Base-by-base conservation (phyloP, 2,113 vertebrate species). In the Antigone vipio region DNA sequence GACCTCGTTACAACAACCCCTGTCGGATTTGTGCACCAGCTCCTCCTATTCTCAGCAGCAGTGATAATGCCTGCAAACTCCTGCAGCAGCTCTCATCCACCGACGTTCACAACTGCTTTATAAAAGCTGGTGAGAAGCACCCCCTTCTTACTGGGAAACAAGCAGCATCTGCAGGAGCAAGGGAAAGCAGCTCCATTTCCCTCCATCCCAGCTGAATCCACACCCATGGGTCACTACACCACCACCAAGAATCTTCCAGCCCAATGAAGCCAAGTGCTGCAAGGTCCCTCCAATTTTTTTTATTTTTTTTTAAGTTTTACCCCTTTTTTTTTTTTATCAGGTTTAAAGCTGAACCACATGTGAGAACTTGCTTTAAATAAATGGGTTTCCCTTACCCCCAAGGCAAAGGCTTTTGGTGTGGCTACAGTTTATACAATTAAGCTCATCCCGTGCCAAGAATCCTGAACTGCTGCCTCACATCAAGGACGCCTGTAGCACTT, bases 391-490 rank as follows among this genome's bases (percentile, higher is more conserved):
- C 80, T 85, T 56, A 29, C 10, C 45, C 42, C 27, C 20, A 62
- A 52, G 59, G 71, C 83, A 78, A 73, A 92, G 34, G 71, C 47
- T 92, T 92, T 95, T 93, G 92, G 81, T 93, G 80, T 64, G 62
- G 73, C 86, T 92, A 50, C 56, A 88, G 73, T 84, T 94, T 84
- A 90, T 44, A 47, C 68, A 91, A 95, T 71, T 67, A 83, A 68
- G 44, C 23, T 91, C 35, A 82, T 60, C 38, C 73, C 2, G 0
- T 73, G 92, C 91, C 88, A 94, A 83, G 62, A 95, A 93, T 92
- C 66, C 56, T 0, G 7, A 91, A 83, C 49, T 76, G 60, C 73
- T 89, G 91, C 86, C 62, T 89, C 53, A 44, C 66, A 53, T 60
- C 69, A 86, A 78, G 62, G 77, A 89, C 0, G 24, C 83, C 83